Percentiles rank a stretch among this genome's conserved stretches.
Evolutionary conservation across 2,888 invertebrate genomes (phyloP).

Genomic region (Meiosimyza platycephala): DNA sequence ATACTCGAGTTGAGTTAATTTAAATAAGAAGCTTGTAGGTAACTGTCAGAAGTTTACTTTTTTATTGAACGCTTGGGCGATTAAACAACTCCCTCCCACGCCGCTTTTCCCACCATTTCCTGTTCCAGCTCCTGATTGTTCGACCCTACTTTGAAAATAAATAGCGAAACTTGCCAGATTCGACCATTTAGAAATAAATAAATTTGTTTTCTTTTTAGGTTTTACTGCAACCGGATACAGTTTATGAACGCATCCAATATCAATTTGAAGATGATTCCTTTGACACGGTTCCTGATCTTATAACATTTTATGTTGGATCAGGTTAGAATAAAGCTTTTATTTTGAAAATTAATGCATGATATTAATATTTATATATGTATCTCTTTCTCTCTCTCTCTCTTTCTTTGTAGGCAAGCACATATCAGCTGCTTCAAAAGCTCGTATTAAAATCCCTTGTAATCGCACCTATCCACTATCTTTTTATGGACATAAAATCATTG

Average conservation of each 20-base stretch:
- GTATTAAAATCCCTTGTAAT: slow-evolving; percentile 87
- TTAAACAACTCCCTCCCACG: too few species aligned
- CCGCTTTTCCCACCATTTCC: too few species aligned
- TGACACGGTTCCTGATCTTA: slow-evolving; percentile 91
- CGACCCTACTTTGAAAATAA: too few species aligned
- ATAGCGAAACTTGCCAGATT: too few species aligned
- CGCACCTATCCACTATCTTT: slow-evolving; percentile 82
- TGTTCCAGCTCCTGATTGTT: too few species aligned
- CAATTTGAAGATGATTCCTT: slow-evolving; percentile 95
- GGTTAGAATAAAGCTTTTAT: slow-evolving; percentile 70
- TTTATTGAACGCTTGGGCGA: too few species aligned
- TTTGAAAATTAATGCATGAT: not conserved
- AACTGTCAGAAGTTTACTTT: too few species aligned
- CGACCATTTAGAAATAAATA: not conserved
- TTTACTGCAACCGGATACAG: slow-evolving; percentile 87
- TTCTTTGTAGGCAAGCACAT: slow-evolving; percentile 89
- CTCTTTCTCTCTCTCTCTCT: slow-evolving; percentile 65
- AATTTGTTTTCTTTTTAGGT: slow-evolving; percentile 69
- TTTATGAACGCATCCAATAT: slow-evolving; percentile 91
- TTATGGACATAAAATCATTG: slow-evolving; percentile 74
- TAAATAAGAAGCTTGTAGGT: too few species aligned
- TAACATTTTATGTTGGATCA: slow-evolving; percentile 92
- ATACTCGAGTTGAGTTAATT: too few species aligned
- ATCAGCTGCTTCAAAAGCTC: slow-evolving; percentile 88
- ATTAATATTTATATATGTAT: not conserved